phyloP scores from a whole-genome alignment of 2,113 vertebrate genomes.

The Odobenus rosmarus region DNA sequence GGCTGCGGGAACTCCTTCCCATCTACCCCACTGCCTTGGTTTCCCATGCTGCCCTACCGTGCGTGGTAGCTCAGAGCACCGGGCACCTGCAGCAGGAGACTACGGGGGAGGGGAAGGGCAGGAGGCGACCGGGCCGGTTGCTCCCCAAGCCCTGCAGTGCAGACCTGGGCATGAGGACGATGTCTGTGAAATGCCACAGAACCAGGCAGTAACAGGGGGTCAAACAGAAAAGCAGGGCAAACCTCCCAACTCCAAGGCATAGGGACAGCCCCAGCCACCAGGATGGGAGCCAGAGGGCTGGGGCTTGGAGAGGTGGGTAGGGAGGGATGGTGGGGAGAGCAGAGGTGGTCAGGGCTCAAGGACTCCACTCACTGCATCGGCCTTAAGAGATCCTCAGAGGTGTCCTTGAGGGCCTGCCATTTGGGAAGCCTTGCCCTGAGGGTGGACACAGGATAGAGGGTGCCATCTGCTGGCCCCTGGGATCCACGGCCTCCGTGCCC shows the following conservation, averaged over 20 bases:
- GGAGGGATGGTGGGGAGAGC: background rate
- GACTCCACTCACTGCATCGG: background rate
- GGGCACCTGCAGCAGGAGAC: background rate
- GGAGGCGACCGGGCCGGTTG: fast-evolving
- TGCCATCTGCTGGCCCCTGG: slow-evolving; percentile 44
- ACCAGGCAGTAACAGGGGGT: background rate
- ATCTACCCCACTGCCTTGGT: background rate
- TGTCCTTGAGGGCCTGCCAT: too few relatives aligned
- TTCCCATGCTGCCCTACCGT: fast-evolving
- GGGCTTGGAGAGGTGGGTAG: background rate
- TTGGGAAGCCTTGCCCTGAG: background rate
- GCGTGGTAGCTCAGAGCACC: background rate
- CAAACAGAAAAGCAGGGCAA: background rate
- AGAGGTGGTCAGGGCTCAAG: background rate
- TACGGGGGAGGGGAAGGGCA: background rate
- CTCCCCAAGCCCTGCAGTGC: background rate
- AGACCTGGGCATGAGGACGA: background rate
- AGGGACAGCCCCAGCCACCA: background rate
- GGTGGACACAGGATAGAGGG: slow-evolving; percentile 8
- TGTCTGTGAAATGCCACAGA: background rate
- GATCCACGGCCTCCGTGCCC: background rate
- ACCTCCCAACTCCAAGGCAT: background rate
- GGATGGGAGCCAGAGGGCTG: background rate
- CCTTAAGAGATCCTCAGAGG: background rate
- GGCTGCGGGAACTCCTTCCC: fast-evolving